Base-by-base conservation (phyloP, 2,113 vertebrate species). In the Ciconia boyciana region DNA sequence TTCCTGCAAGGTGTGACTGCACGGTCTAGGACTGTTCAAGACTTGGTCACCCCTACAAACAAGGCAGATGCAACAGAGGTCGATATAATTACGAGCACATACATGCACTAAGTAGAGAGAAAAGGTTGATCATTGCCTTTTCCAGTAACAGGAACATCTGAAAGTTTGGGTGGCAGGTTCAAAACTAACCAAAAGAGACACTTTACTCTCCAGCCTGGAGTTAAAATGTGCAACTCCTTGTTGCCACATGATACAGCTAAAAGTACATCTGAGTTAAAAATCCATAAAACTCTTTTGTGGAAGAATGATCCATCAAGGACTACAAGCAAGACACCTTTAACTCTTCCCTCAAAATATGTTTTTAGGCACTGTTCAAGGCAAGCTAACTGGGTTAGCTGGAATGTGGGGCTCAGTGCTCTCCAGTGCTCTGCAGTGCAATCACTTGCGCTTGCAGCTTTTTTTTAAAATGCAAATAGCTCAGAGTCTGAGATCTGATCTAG, bases 251-350 rank as follows among this genome's bases (percentile, higher is more conserved):
- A 70, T 44, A 51, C 34, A 87, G 41, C 20, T 65, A 48, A 41
- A 89, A 83, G 68, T 9, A 65, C 14, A 49, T 8, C 16, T 28
- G 31, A 77, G 43, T 41, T 84, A 16, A 87, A 89, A 80, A 69
- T 4, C 0, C 0, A 21, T 32, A 55, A n/a, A 89, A 79, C 24
- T 44, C 5, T 54, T 72, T 54, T 61, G 36, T 51, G 48, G 65
- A 78, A 61, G 16, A 87, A 78, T 11, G 31, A 49, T 22, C 10
- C 51, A 60, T 65, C 62, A 77, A 48, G 34, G 39, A 29, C 57
- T 62, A 71, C n/a, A 85, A 71, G 61, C 11, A 70, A 69, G 64
- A 51, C 4, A 36, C 16, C 39, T 54, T 90, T 58, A 72, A 49
- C 7, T 72, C 58, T 77, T 64, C 34, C 44, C n/a, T 16, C 52